These are phyloP conservation scores for Nipponacmea schrenckii DNA, from an alignment of 2,888 invertebrate species.

Conservation along the genomic window DNA sequence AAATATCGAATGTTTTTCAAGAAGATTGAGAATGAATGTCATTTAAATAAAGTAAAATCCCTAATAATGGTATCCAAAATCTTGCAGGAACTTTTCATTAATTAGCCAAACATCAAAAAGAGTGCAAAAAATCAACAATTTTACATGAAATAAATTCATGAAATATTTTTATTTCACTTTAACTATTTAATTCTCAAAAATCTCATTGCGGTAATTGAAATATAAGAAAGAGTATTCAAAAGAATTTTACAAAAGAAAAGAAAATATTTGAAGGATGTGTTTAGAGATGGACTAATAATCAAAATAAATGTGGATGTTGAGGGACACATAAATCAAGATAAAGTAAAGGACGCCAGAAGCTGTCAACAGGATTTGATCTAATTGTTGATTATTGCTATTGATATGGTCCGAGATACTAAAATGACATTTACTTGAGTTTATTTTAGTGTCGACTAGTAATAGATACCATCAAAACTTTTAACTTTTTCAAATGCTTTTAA, in stretches of 20 bases:
- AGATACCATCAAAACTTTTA: not conserved
- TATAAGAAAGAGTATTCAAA: too few species aligned
- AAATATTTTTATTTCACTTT: too few species aligned
- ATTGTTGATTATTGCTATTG: constrained; percentile 7
- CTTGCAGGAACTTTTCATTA: too few species aligned
- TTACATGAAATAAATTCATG: too few species aligned
- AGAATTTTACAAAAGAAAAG: not conserved
- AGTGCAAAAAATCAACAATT: too few species aligned
- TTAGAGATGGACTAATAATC: not conserved
- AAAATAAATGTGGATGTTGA: not conserved
- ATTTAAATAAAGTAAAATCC: too few species aligned
- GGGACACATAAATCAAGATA: not conserved
- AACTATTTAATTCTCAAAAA: too few species aligned
- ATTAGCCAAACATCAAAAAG: too few species aligned
- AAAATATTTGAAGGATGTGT: not conserved
- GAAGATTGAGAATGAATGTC: too few species aligned
- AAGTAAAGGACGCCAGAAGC: not conserved
- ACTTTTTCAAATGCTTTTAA: not conserved
- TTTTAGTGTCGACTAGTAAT: not conserved
- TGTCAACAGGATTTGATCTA: constrained; percentile 5
- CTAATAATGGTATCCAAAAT: too few species aligned
- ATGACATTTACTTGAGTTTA: constrained; percentile 6
- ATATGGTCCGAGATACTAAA: not conserved
- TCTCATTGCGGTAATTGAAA: too few species aligned
- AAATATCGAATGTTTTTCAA: too few species aligned